phyloP scores from a whole-genome alignment of 2,888 invertebrate genomes.

The Calliopum simillimum region DNA sequence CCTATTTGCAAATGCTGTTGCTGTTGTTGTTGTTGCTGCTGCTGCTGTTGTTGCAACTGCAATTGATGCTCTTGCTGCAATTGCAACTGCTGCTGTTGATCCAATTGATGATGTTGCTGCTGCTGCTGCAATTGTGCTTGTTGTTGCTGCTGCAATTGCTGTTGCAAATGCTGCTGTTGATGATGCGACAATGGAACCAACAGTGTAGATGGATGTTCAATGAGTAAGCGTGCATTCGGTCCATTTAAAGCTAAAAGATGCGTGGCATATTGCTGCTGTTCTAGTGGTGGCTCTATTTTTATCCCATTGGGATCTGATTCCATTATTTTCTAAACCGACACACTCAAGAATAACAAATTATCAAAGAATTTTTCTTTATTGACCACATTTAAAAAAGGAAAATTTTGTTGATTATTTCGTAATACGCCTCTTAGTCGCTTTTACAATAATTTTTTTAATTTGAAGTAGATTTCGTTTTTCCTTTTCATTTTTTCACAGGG shows the following conservation, averaged over 20 bases:
- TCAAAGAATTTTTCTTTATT: slow-evolving; percentile 22
- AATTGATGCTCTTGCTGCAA: slow-evolving; percentile 54
- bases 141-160: slow-evolving; percentile 53
- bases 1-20: slow-evolving; percentile 49
- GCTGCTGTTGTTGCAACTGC: slow-evolving; percentile 45
- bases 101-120: slow-evolving; percentile 44
- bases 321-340: slow-evolving; percentile 59
- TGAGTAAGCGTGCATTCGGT: slow-evolving; percentile 64
- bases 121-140: slow-evolving; percentile 48
- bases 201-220: slow-evolving; percentile 64
- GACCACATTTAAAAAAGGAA: slow-evolving; percentile 29
- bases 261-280: slow-evolving; percentile 64
- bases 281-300: slow-evolving; percentile 66
- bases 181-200: slow-evolving; percentile 62
- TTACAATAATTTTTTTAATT: slow-evolving; percentile 1
- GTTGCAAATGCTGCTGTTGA: slow-evolving; percentile 55
- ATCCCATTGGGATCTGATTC: slow-evolving; percentile 67
- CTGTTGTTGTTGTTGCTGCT: slow-evolving; percentile 53
- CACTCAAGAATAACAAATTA: slow-evolving; percentile 39
- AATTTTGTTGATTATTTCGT: slow-evolving; percentile 7
- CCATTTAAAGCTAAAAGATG: slow-evolving; percentile 66
- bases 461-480: background rate
- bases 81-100: slow-evolving; percentile 50
- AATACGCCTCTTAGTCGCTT: slow-evolving; percentile 24
- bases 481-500: slow-evolving; percentile 25